Percentiles rank a stretch among this genome's conserved stretches.
Evolutionary conservation across 2,888 invertebrate species (phyloP).

Genomic region (Andrena trimmerana): DNA sequence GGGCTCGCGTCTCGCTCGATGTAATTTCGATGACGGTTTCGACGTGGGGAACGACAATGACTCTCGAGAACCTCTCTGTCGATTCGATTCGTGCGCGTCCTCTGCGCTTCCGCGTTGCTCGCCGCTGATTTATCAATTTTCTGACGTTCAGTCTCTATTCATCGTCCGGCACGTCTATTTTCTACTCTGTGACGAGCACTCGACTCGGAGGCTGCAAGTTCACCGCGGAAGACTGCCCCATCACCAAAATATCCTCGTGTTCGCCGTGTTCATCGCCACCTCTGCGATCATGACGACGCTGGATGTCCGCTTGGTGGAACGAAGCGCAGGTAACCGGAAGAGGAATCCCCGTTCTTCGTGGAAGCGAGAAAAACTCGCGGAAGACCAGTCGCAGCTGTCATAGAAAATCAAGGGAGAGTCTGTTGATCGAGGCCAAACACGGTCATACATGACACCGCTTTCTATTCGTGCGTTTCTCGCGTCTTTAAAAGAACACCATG

Average conservation of each 20-base stretch:
- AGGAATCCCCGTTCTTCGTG: slow-evolving; percentile 7
- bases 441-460: slow-evolving; percentile 64
- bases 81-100: slow-evolving; percentile 11
- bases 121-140: slow-evolving; percentile 14
- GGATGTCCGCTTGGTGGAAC: background rate
- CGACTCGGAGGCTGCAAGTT: background rate
- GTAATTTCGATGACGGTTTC: slow-evolving; percentile 56
- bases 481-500: slow-evolving; percentile 15
- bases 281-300: background rate
- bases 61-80: background rate
- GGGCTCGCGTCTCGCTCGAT: slow-evolving; percentile 57
- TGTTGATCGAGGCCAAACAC: slow-evolving; percentile 70
- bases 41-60: slow-evolving; percentile 47
- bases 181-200: background rate
- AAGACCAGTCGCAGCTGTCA: slow-evolving; percentile 58
- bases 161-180: background rate
- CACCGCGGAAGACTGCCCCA: no score
- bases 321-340: slow-evolving; percentile 26
- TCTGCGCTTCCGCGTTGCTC: slow-evolving; percentile 20
- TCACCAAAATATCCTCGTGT: no score
- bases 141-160: slow-evolving; percentile 10
- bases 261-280: background rate
- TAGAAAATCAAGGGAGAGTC: slow-evolving; percentile 63
- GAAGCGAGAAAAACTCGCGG: slow-evolving; percentile 40
- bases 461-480: slow-evolving; percentile 63